Percentiles rank a stretch among this genome's conserved stretches.
These are phyloP conservation scores for Odontothrips loti DNA, from an alignment of 2,888 invertebrate genomes.

Conservation along the genomic window DNA sequence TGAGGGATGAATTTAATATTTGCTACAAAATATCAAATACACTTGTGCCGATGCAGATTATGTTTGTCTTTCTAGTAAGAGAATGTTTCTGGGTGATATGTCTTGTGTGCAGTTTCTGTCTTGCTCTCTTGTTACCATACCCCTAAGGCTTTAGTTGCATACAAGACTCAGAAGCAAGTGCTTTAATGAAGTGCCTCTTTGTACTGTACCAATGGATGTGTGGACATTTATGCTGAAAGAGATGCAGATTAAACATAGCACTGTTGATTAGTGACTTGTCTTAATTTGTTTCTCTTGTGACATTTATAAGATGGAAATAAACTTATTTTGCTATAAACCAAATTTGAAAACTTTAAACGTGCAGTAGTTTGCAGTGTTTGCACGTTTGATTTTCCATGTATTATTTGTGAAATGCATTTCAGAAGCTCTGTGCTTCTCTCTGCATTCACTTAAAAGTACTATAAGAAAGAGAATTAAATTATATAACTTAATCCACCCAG, in stretches of 20 bases:
- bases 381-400: neutral
- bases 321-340: neutral
- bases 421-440: neutral
- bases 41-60: neutral
- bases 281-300: neutral
- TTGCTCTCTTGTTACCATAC: neutral
- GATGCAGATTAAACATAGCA: neutral
- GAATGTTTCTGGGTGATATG: neutral
- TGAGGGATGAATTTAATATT: neutral
- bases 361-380: neutral
- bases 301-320: neutral
- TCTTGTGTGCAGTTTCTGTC: neutral
- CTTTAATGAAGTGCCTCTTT: neutral
- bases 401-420: neutral
- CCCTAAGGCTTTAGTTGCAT: neutral
- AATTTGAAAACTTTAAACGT: neutral
- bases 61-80: neutral
- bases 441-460: neutral
- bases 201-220: neutral
- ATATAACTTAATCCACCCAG: neutral
- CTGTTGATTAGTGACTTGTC: neutral
- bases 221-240: neutral
- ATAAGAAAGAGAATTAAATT: neutral
- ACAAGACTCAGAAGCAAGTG: neutral
- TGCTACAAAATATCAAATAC: neutral